These are phyloP conservation scores for Phoenoteleia sp. DNA, from an alignment of 2,888 invertebrate genomes.

Conservation along the genomic window DNA sequence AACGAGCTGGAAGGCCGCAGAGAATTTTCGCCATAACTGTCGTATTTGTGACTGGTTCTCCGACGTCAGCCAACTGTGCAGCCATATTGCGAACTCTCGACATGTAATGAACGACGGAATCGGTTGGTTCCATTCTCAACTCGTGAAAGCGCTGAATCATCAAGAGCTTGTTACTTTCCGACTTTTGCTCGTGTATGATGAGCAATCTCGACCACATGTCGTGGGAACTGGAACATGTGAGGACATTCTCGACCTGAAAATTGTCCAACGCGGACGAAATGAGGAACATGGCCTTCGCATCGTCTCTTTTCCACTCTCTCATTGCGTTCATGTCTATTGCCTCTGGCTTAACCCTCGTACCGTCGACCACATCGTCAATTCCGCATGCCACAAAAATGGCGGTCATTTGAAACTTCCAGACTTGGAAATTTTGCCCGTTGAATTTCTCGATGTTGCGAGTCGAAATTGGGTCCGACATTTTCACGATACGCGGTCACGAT, in stretches of 20 bases:
- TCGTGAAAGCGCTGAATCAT: constrained; percentile 44
- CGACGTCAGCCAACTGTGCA: constrained; percentile 34
- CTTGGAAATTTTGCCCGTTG: constrained; percentile 52
- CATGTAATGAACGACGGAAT: constrained; percentile 33
- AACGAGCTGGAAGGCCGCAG: neutral
- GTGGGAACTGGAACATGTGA: constrained; percentile 55
- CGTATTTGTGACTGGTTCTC: constrained; percentile 40
- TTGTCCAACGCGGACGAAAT: constrained; percentile 70
- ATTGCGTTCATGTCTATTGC: neutral
- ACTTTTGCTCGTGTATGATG: constrained; percentile 71
- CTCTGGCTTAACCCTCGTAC: constrained; percentile 13
- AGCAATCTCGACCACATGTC: constrained; percentile 70
- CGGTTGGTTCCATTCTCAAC: constrained; percentile 33
- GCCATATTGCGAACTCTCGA: constrained; percentile 48
- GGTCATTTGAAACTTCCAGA: constrained; percentile 58
- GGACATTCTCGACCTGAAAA: constrained; percentile 52
- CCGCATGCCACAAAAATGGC: constrained; percentile 45
- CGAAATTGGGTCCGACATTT: too few relatives aligned
- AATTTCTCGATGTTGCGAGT: neutral
- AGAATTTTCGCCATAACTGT: constrained; percentile 40
- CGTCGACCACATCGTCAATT: constrained; percentile 47
- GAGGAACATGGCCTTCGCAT: constrained; percentile 66
- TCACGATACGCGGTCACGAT: too few relatives aligned
- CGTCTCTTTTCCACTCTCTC: constrained; percentile 66
- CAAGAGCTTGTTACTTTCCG: constrained; percentile 45